A percentile compares a stretch with the other conserved stretches of the same genome.
These are phyloP conservation scores for Zelleria hepariella DNA, from an alignment of 2,888 invertebrate genomes.

Conservation along the genomic window DNA sequence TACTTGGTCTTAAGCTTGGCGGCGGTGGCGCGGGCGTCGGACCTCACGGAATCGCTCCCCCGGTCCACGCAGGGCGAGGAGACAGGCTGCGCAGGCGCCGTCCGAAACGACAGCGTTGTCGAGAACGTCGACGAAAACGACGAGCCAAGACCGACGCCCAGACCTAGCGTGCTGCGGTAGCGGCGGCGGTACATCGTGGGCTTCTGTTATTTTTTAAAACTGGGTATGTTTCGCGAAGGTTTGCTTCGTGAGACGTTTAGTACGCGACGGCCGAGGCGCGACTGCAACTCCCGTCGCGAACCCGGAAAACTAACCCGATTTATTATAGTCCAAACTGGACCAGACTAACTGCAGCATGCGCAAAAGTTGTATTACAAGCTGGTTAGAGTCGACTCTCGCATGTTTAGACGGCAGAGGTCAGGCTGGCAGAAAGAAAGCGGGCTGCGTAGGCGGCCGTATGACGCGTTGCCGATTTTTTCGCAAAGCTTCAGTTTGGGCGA, in stretches of 20 bases:
- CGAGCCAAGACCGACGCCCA: slow-evolving; percentile 57
- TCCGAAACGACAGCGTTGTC: slow-evolving; percentile 47
- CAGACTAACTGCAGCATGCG: slow-evolving; percentile 27
- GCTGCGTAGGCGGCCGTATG: not conserved
- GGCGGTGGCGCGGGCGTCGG: slow-evolving; percentile 62
- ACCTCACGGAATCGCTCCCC: slow-evolving; percentile 44
- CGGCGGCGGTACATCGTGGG: slow-evolving; percentile 54
- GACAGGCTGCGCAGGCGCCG: slow-evolving; percentile 27
- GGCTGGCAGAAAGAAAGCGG: slow-evolving; percentile 1
- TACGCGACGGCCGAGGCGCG: slow-evolving; percentile 2
- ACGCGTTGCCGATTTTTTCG: not conserved
- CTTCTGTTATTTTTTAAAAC: too few species aligned
- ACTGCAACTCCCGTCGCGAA: slow-evolving; percentile 32
- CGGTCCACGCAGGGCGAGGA: slow-evolving; percentile 19
- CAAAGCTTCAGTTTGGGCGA: not conserved
- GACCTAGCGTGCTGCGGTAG: slow-evolving; percentile 60
- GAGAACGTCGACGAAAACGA: slow-evolving; percentile 55
- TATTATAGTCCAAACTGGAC: slow-evolving; percentile 40
- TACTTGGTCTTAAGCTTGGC: slow-evolving; percentile 65
- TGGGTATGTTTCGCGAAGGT: too few species aligned
- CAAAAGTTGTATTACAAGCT: slow-evolving; percentile 18
- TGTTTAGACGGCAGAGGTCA: not conserved
- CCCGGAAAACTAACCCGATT: slow-evolving; percentile 59
- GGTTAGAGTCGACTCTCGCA: slow-evolving; percentile 14
- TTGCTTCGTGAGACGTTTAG: not conserved